Evolutionary conservation across 53 echinoderm and acorn worm genomes (phyloP).

Genomic region (Astropecten irregularis): DNA sequence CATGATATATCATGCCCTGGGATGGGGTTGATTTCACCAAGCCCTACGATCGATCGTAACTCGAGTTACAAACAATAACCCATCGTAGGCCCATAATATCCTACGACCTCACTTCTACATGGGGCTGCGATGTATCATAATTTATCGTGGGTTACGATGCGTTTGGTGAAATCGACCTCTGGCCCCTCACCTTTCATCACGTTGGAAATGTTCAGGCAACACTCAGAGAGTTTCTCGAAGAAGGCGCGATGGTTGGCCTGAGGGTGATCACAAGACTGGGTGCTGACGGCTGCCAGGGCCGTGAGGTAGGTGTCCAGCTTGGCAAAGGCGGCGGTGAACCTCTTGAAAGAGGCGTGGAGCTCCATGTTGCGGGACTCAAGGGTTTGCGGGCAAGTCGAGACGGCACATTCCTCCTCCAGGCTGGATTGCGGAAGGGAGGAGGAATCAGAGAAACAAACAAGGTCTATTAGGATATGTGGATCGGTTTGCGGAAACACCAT

Average conservation of each 20-base stretch:
- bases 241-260: slow-evolving; percentile 83
- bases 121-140: no score
- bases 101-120: no score
- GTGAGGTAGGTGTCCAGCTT: slow-evolving; percentile 85
- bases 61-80: no score
- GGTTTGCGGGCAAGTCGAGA: slow-evolving; percentile 92
- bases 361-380: slow-evolving; percentile 97
- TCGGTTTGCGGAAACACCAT: no score
- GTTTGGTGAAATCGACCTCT: no score
- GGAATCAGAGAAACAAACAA: no score
- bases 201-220: slow-evolving; percentile 68
- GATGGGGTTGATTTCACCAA: no score
- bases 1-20: no score
- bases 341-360: slow-evolving; percentile 83
- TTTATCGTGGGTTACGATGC: no score
- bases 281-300: slow-evolving; percentile 85
- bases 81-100: no score
- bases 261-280: slow-evolving; percentile 77
- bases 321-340: slow-evolving; percentile 78
- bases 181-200: slow-evolving; percentile 85
- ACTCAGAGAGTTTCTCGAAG: slow-evolving; percentile 84
- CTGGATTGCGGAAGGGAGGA: slow-evolving; percentile 33
- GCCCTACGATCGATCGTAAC: no score
- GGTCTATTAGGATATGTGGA: no score
- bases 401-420: slow-evolving; percentile 94